phyloP scores from a whole-genome alignment of 2,113 vertebrate species.

The Mastomys natalensis region DNA sequence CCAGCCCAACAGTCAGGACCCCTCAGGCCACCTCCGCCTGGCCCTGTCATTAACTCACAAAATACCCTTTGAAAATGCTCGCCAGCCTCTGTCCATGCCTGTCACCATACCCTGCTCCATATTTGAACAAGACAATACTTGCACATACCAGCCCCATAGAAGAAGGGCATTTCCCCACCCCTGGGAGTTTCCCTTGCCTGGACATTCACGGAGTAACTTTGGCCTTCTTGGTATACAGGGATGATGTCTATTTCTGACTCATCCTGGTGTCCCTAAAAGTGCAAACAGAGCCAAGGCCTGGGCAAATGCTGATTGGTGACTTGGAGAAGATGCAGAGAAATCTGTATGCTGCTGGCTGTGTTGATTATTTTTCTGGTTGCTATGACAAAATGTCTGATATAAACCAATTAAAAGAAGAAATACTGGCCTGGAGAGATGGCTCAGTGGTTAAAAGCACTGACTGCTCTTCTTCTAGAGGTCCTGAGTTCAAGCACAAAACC shows the following conservation, averaged over 20 bases:
- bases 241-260: no score
- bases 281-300: neutral
- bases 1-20: neutral
- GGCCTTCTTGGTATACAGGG: neutral
- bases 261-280: neutral
- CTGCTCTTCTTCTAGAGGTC: neutral
- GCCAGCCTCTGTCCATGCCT: neutral
- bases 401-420: neutral
- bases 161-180: no score
- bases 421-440: neutral
- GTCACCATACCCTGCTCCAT: neutral
- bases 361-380: neutral
- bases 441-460: neutral
- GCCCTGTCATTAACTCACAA: neutral
- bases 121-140: fast-evolving
- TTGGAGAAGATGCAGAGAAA: neutral
- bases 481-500: neutral
- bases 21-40: neutral
- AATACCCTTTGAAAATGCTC: neutral
- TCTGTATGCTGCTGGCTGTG: fast-evolving
- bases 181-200: neutral
- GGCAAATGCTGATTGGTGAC: neutral
- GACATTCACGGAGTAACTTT: no score
- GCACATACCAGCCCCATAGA: neutral
- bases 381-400: neutral